Conservation (phyloP, 2,797 vertebrate genomes). For the Serranus cabrilla region DNA sequence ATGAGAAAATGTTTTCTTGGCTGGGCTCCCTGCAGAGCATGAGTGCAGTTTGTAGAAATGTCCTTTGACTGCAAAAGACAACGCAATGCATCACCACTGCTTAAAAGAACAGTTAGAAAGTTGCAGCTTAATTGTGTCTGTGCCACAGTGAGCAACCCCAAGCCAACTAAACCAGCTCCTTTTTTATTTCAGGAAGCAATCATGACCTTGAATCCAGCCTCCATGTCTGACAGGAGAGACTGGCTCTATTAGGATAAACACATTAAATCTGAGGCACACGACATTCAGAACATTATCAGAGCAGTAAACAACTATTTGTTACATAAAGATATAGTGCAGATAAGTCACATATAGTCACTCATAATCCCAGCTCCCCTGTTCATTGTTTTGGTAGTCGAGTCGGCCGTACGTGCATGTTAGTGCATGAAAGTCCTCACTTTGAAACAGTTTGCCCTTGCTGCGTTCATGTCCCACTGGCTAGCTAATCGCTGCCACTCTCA, state of each 20-base stretch:
- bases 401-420: no score
- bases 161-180: slow-evolving; percentile 42
- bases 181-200: slow-evolving; percentile 39
- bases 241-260: neutral
- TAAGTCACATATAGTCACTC: no score
- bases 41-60: slow-evolving; percentile 51
- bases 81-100: neutral
- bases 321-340: no score
- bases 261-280: neutral
- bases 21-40: slow-evolving; percentile 33
- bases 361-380: no score
- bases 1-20: slow-evolving; percentile 44
- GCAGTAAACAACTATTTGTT: no score
- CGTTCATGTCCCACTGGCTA: no score
- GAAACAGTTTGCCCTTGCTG: no score
- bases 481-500: no score
- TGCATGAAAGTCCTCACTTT: no score
- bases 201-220: slow-evolving; percentile 35
- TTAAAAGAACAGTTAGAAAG: slow-evolving; percentile 34
- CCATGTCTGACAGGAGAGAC: slow-evolving; percentile 21
- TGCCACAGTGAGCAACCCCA: slow-evolving; percentile 38
- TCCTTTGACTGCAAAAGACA: slow-evolving; percentile 44
- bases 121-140: slow-evolving; percentile 61
- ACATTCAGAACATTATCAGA: no score
- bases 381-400: no score